Evolutionary conservation across 2,113 vertebrate species (phyloP).

Genomic region (Malaclemys terrapin): DNA sequence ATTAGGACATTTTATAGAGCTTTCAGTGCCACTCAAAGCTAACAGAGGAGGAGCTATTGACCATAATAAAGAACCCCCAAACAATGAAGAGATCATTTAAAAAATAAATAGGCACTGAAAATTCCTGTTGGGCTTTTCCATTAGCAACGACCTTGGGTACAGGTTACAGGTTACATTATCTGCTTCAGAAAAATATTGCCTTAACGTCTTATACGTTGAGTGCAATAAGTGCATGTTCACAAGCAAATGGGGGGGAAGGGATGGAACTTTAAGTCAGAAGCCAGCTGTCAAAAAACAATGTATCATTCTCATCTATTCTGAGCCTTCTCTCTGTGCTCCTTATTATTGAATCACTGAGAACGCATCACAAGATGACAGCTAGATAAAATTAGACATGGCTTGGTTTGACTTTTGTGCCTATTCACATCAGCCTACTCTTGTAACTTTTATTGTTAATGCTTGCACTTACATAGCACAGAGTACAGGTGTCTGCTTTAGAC

Average conservation of each 20-base stretch:
- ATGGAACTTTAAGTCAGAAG: slow-evolving; percentile 29
- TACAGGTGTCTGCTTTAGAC: not conserved
- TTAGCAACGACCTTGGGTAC: slow-evolving; percentile 25
- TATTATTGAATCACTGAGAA: slow-evolving; percentile 34
- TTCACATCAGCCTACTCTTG: slow-evolving; percentile 17
- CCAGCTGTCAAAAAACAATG: slow-evolving; percentile 61
- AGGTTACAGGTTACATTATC: slow-evolving; percentile 24
- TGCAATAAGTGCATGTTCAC: not conserved
- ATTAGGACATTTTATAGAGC: slow-evolving; percentile 68
- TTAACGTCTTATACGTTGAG: not conserved
- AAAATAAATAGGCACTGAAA: slow-evolving; percentile 45
- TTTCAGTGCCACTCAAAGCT: slow-evolving; percentile 35
- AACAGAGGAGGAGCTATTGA: slow-evolving; percentile 55
- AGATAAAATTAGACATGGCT: slow-evolving; percentile 57
- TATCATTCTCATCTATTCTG: slow-evolving; percentile 52
- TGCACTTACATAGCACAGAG: not conserved
- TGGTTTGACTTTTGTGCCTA: slow-evolving; percentile 48
- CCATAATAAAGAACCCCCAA: slow-evolving; percentile 57
- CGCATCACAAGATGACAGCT: slow-evolving; percentile 39
- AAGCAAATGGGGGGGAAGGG: not conserved
- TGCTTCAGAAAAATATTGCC: slow-evolving; percentile 51
- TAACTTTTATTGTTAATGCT: not conserved
- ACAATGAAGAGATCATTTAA: slow-evolving; percentile 49
- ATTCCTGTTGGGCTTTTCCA: slow-evolving; percentile 2
- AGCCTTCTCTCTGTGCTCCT: slow-evolving; percentile 44